Conservation (phyloP, 2,797 vertebrate species). For the Dromococcyx pavoninus region DNA sequence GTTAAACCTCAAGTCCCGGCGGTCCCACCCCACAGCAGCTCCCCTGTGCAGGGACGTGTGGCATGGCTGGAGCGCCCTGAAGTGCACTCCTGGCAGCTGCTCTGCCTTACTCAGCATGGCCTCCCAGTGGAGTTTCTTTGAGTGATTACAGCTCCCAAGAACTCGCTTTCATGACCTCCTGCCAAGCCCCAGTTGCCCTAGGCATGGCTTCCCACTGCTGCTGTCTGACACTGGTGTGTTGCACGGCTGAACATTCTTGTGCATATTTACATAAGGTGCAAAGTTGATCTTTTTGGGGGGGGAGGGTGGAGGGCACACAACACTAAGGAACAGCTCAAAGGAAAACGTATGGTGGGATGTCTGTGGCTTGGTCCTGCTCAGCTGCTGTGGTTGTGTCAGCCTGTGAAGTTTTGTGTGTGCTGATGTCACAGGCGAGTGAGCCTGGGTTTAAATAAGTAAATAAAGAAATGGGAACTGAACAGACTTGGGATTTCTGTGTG, state of each 20-base stretch:
- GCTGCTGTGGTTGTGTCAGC: not conserved
- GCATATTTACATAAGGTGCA: not conserved
- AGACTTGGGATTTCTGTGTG: not conserved
- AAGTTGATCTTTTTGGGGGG: not conserved
- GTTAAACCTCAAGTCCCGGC: too few relatives aligned
- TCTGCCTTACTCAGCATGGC: not conserved
- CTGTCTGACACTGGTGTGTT: not conserved
- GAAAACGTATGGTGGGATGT: not conserved
- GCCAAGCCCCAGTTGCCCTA: rapidly evolving
- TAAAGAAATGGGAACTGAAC: not conserved
- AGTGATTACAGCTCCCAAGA: not conserved
- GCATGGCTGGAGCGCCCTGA: not conserved
- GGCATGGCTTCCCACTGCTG: rapidly evolving
- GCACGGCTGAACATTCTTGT: rapidly evolving
- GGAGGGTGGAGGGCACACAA: too few relatives aligned
- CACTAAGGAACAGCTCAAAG: not conserved
- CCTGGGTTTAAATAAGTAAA: not conserved
- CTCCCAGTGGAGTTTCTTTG: not conserved
- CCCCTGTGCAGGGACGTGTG: not conserved
- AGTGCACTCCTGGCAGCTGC: not conserved
- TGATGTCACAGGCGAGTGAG: not conserved
- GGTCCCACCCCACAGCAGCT: not conserved
- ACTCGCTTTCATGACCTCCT: rapidly evolving
- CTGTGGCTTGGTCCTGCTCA: not conserved
- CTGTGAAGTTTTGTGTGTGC: not conserved